Evolutionary conservation across 2,797 vertebrate genomes (phyloP).

Genomic region (Melanotaenia pygmaea): DNA sequence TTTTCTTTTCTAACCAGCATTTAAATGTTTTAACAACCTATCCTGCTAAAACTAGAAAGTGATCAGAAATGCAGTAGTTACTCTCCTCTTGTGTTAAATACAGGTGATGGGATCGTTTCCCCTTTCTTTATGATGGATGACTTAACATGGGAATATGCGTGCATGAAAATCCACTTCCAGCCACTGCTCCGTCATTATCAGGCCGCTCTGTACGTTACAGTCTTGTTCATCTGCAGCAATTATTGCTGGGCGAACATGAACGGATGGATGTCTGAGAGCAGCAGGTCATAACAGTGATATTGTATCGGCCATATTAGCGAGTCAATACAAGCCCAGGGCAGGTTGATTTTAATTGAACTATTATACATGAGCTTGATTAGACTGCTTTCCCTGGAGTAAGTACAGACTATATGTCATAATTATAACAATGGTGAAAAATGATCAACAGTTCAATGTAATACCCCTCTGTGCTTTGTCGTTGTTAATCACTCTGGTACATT

Average conservation of each 20-base stretch:
- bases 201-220: slow-evolving; percentile 46
- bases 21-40: too few relatives aligned
- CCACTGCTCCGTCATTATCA: slow-evolving; percentile 51
- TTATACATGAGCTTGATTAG: slow-evolving; percentile 84
- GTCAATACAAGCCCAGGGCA: slow-evolving; percentile 87
- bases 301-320: slow-evolving; percentile 88
- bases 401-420: slow-evolving; percentile 90
- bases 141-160: slow-evolving; percentile 43
- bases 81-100: slow-evolving; percentile 51
- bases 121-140: slow-evolving; percentile 54
- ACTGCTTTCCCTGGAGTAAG: slow-evolving; percentile 86
- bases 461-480: slow-evolving; percentile 71
- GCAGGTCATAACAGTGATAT: slow-evolving; percentile 83
- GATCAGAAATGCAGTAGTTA: slow-evolving; percentile 45
- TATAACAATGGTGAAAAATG: slow-evolving; percentile 90
- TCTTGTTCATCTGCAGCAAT: slow-evolving; percentile 65
- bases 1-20: not conserved
- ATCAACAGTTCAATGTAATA: slow-evolving; percentile 90
- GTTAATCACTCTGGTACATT: slow-evolving; percentile 66
- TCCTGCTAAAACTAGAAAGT: not conserved
- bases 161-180: slow-evolving; percentile 21
- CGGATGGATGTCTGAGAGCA: slow-evolving; percentile 69
- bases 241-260: slow-evolving; percentile 66
- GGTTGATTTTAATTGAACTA: slow-evolving; percentile 88
- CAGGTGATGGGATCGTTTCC: slow-evolving; percentile 44